Percentiles rank a stretch among this genome's conserved stretches.
Conservation (phyloP, 1,140 invertebrate genomes). For the Drosophila varians region DNA sequence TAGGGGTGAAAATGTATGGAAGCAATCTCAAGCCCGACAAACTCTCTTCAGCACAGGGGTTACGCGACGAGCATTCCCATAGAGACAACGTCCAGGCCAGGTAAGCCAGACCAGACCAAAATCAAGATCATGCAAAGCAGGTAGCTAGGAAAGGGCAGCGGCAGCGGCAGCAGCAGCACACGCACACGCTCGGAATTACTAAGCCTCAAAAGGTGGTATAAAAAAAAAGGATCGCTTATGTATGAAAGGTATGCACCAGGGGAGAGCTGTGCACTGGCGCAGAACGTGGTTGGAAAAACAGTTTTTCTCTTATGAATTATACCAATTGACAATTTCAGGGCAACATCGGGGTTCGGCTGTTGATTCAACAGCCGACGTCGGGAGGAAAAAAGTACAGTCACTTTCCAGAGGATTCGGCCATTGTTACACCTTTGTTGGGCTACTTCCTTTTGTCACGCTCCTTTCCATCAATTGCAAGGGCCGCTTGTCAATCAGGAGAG, state of each 20-base stretch:
- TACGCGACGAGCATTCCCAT: conserved; percentile 48
- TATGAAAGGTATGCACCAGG: conserved; percentile 11
- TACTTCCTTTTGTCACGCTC: conserved; percentile 50
- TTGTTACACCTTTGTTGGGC: conserved; percentile 33
- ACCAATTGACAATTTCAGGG: conserved; percentile 73
- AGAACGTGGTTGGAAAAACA: conserved; percentile 77
- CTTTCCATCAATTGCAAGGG: conserved; percentile 57
- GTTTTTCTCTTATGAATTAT: conserved; percentile 67
- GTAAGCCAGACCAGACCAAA: conserved; percentile 53
- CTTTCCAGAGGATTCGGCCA: conserved; percentile 32
- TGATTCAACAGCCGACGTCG: too few relatives aligned
- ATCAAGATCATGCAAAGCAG: conserved; percentile 62
- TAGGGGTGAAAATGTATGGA: conserved; percentile 63
- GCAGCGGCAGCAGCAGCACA: conserved; percentile 8
- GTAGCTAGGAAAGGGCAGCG: conserved; percentile 40
- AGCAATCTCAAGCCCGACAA: conserved; percentile 3
- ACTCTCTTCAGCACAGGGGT: conserved; percentile 14
- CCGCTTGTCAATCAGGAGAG: conserved; percentile 57
- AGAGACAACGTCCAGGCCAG: conserved; percentile 42
- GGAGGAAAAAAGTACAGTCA: conserved; percentile 68
- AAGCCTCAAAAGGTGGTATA: conserved; percentile 8
- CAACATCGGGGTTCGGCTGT: conserved; percentile 27
- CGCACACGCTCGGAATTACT: conserved; percentile 19
- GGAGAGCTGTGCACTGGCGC: conserved; percentile 63
- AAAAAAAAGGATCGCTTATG: conserved; percentile 28